These are phyloP conservation scores for Dendronephthya gigantea DNA, from an alignment of 64 coral and sea anemone genomes.

Conservation along the genomic window DNA sequence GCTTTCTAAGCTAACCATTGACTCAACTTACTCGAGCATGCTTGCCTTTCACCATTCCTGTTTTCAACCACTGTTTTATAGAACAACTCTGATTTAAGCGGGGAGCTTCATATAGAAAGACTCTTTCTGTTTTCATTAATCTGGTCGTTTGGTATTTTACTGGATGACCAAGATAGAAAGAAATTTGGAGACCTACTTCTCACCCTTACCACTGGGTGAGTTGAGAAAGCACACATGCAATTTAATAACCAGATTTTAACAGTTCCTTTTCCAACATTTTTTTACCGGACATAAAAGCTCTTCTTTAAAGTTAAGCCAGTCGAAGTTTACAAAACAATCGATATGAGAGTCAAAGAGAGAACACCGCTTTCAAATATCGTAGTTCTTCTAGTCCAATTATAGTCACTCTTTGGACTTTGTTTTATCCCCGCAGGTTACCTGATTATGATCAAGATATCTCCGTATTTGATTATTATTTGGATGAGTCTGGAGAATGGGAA, in stretches of 20 bases:
- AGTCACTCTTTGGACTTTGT: neutral
- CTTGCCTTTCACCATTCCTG: neutral
- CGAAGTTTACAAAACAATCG: no score
- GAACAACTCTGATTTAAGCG: slow-evolving; percentile 76
- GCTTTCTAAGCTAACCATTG: no score
- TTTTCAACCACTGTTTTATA: neutral
- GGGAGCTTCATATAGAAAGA: slow-evolving; percentile 79
- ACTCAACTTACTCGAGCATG: no score
- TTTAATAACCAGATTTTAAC: neutral
- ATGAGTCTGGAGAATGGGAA: slow-evolving; percentile 98
- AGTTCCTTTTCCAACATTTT: neutral
- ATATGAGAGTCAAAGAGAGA: no score
- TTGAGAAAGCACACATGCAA: neutral
- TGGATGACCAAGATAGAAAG: slow-evolving; percentile 73
- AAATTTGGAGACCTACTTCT: slow-evolving; percentile 73
- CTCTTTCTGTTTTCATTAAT: slow-evolving; percentile 81
- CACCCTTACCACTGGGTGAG: slow-evolving; percentile 77
- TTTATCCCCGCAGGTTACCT: slow-evolving; percentile 57
- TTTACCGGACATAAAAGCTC: no score
- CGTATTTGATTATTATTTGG: slow-evolving; percentile 97
- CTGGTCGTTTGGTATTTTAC: slow-evolving; percentile 70
- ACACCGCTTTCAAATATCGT: no score
- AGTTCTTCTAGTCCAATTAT: no score
- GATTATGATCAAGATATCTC: slow-evolving; percentile 98
- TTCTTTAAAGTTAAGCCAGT: no score